Base-by-base conservation (phyloP, 2,797 vertebrate species). In the Parauchenoglanis ngamensis region DNA sequence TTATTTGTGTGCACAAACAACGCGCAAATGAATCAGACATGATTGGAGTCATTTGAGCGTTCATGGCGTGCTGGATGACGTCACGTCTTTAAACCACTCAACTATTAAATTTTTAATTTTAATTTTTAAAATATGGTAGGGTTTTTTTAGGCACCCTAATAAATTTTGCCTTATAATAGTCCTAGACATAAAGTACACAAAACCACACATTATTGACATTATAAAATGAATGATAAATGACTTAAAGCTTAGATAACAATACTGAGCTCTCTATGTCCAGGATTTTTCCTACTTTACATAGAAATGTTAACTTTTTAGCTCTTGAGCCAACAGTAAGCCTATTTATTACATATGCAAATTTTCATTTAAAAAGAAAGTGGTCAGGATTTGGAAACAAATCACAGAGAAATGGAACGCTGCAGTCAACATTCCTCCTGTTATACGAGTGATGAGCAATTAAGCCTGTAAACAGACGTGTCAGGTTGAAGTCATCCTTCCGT, bases 371-470 rank as follows among this genome's bases (percentile, higher is more conserved):
- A 19, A 57, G 6, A 21, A 70, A 19, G 40, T 40, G 31, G 4
- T 5, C 21, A 49, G 40, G 23, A n/a, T 75, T 25, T 13, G 2
- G 31, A 10, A 78, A 21, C 2, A 28, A 52, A 28, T 5, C 73
- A 8, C 23, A 21, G 46, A 49, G 46, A 75, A 49, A 12, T 72
- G 2, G 12, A 75, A 57, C 17, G 2, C 52, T 4, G 28, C 21
- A 56, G 21, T 52, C 23, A 15, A n/a, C 76, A 40, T 56, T 67
- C 46, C 68, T 78, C 40, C 31, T 21, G 17, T 17, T 35, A 35
- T 5, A 28, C 46, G 76, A 65, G 75, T 11, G 57, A 82, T n/a
- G 13, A 83, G 75, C 52, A 65, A 73, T 40, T 63, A 31, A 83
- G 7, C 6, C 7, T 35, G 35, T 35, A 35, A 35, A 35, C 35